These are phyloP conservation scores for Setophaga petechia DNA, from an alignment of 2,113 vertebrate species.

Conservation along the genomic window DNA sequence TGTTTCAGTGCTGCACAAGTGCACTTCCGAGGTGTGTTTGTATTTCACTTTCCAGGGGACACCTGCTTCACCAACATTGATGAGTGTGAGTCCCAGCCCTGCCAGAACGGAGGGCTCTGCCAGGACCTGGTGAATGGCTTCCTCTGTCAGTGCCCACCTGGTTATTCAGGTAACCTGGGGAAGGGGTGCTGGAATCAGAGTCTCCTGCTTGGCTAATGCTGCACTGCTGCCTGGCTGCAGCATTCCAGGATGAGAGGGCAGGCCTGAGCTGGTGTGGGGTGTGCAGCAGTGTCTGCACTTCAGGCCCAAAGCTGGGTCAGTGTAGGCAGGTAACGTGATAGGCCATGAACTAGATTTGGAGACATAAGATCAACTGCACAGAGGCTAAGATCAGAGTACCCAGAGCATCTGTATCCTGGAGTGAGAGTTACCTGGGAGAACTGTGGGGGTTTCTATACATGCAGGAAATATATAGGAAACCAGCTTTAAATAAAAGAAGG, in stretches of 20 bases:
- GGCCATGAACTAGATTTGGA: neutral
- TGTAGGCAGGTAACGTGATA: neutral
- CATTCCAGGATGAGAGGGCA: neutral
- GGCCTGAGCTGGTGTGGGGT: neutral
- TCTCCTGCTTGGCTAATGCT: neutral
- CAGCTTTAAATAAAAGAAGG: neutral
- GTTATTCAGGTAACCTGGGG: slow-evolving; percentile 83
- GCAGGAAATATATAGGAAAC: neutral
- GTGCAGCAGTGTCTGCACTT: neutral
- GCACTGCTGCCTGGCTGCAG: neutral
- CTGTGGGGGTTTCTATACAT: neutral
- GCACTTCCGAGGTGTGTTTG: neutral
- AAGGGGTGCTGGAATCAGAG: neutral
- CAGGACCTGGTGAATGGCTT: slow-evolving; percentile 83
- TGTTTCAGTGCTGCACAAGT: neutral
- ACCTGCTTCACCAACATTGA: slow-evolving; percentile 84
- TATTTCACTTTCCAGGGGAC: slow-evolving; percentile 75
- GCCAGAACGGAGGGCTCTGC: slow-evolving; percentile 84
- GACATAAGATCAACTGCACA: neutral
- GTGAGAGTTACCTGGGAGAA: neutral
- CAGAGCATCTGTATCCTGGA: neutral
- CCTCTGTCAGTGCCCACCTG: slow-evolving; percentile 81
- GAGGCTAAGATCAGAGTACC: neutral
- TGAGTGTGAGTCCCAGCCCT: slow-evolving; percentile 86
- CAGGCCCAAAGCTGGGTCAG: neutral